A percentile compares a stretch with the other conserved stretches of the same genome.
These are phyloP conservation scores for Gouania willdenowi DNA, from an alignment of 2,797 vertebrate genomes.

Conservation along the genomic window DNA sequence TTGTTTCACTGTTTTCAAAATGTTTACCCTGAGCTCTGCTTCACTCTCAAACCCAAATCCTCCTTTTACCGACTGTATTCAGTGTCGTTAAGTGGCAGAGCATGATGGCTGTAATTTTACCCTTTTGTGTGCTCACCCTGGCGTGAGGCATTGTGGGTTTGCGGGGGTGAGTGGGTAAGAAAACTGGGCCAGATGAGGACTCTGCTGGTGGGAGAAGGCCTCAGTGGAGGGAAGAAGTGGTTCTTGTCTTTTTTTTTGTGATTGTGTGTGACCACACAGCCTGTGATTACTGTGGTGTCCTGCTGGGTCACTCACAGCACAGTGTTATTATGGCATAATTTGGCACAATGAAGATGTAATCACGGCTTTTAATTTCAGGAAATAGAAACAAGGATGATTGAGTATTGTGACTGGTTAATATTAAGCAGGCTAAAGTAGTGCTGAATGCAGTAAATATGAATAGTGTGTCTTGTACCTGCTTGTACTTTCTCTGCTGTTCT, in stretches of 20 bases:
- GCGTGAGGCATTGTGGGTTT: slow-evolving; percentile 22
- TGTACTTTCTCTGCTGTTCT: too few species aligned
- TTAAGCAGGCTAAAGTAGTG: too few species aligned
- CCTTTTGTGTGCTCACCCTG: slow-evolving; percentile 45
- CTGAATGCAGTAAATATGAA: too few species aligned
- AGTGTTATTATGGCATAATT: slow-evolving; percentile 1
- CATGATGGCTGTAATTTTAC: slow-evolving; percentile 44
- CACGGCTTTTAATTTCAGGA: neutral
- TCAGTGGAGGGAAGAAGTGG: slow-evolving; percentile 21
- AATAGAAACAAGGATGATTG: too few species aligned
- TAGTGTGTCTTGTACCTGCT: slow-evolving; percentile 20
- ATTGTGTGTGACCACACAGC: slow-evolving; percentile 33
- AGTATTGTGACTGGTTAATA: too few species aligned
- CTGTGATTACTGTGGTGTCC: slow-evolving; percentile 32
- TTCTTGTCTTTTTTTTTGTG: slow-evolving; percentile 22
- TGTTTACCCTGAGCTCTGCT: slow-evolving; percentile 9
- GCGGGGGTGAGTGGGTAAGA: slow-evolving; percentile 22
- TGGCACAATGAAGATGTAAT: slow-evolving; percentile 7
- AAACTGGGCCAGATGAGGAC: slow-evolving; percentile 28
- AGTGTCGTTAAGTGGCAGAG: slow-evolving; percentile 21
- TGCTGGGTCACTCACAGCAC: slow-evolving; percentile 15
- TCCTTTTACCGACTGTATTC: slow-evolving; percentile 8
- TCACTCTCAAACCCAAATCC: slow-evolving; percentile 1
- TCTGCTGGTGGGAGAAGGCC: slow-evolving; percentile 29
- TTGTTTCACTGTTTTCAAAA: slow-evolving; percentile 10